Evolutionary conservation across 2,888 invertebrate genomes (phyloP), one percentile per base, ranked within the genome.

Genomic region (Notodonta dromedarius): DNA sequence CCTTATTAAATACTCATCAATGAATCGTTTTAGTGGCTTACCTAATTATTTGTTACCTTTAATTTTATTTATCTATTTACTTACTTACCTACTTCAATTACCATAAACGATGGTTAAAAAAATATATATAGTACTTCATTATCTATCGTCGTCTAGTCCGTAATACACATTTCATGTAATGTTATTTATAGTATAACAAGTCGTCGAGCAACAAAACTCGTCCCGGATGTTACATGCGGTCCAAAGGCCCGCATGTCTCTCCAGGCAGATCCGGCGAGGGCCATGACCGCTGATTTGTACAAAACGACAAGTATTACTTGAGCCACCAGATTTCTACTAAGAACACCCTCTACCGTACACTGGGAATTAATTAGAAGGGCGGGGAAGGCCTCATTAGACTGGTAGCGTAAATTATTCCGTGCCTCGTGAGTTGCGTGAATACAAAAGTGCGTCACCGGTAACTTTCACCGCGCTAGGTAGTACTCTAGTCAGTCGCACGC

Each of bases 361-460:
- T 74, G 75, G 79, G 76, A 76, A 82, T 80, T 76, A 76, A 81
- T 74, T 69, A 73, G 80, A 76, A 80, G 77, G 72, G 74, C 71
- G 74, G 70, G 72, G 78, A 70, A 78, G 85, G 71, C 73, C 85
- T 81, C 64, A 78, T 78, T 84, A 80, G 73, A 84, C 63, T 84
- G 83, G 85, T 80, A 71, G 82, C 77, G 84, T 84, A 88, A 87
- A 86, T 87, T 85, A 84, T 85, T 84, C 74, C 82, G 32, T 77
- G 76, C 71, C 79, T 76, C 78, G 82, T 80, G 82, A 79, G 84
- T 83, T 85, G 85, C 83, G 85, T 87, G 88, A 84, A 87, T 85
- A 89, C 88, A 87, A 85, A 85, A 86, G 87, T 88, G 87, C 92
- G 91, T 92, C 91, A 90, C 86, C 74, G 80, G 79, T 87, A 91